Base-by-base conservation (phyloP, 2,797 vertebrate species). In the Linurgus olivaceus region DNA sequence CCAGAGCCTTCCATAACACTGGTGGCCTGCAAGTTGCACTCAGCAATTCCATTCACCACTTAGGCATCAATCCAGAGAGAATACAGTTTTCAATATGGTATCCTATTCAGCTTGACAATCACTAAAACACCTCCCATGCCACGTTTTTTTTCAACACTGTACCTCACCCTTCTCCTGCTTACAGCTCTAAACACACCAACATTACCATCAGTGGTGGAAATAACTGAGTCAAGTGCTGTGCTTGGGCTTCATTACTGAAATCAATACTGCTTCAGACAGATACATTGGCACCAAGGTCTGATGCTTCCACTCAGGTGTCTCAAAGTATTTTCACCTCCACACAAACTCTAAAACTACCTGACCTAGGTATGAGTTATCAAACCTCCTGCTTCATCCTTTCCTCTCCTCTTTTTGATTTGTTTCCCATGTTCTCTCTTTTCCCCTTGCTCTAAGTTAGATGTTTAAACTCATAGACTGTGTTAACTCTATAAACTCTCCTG, bases 51-150 rank as follows among this genome's bases (percentile, higher is more conserved):
- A 58, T 11, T 7, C 1, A 5, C 6, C 12, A 25, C 11, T 66
- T 44, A 15, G 28, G 26, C 23, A 88, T 48, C 62, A 86, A 25
- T 50, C 18, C 44, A 73, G 18, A 76, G 44, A 72, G 8, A 81
- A 40, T 2, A 31, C 0, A 1, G 58, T 29, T 71, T 80, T 75
- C 79, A 68, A n/a, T 18, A 44, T 0, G 0, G 62, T 45, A 54
- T 82, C 72, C 85, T 63, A 82, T 52, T 85, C 63, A 65, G 57
- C 16, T 16, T 70, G 47, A 40, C 38, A 65, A 44, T 57, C 72
- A 80, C 40, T 52, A 68, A 82, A 92, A 75, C 0, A 0, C 50
- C 29, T 87, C 59, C 28, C 31, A n/a, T 28, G 31, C 44, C 58
- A 42, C 40, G n/a, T 18, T 18, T 42, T 42, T 42, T 18, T 45